Conservation (phyloP, 2,797 vertebrate species). For the Galaxias olidus region DNA sequence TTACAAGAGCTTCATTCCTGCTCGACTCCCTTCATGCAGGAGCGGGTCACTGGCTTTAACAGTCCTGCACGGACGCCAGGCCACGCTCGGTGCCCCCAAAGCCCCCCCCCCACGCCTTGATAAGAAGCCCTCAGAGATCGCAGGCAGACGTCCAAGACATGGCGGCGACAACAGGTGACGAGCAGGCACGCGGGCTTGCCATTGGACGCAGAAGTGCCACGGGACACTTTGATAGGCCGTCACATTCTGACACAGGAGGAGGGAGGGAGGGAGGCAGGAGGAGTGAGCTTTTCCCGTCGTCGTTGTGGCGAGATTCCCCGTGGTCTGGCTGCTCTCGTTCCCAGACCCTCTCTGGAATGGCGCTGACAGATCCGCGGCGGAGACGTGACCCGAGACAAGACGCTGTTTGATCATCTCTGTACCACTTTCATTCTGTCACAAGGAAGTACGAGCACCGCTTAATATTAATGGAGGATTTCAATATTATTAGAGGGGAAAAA, state of each 20-base stretch:
- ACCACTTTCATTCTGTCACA: conserved; percentile 78
- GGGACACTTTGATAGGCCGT: conserved; percentile 66
- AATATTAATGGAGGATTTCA: conserved; percentile 75
- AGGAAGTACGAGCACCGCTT: conserved; percentile 68
- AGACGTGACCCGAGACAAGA: conserved; percentile 77
- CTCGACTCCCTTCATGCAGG: conserved; percentile 43
- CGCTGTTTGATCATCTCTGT: conserved; percentile 74
- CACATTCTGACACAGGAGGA: conserved; percentile 62
- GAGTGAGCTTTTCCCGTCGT: conserved; percentile 63
- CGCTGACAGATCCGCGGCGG: conserved; percentile 69
- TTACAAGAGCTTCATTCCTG: conserved; percentile 33
- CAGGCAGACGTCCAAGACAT: conserved; percentile 50
- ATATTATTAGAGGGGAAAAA: conserved; percentile 72
- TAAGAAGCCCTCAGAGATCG: conserved; percentile 57
- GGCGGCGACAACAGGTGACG: conserved; percentile 72
- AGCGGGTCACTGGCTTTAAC: conserved; percentile 47
- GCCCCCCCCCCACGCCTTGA: conserved; percentile 28
- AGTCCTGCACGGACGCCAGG: conserved; percentile 40
- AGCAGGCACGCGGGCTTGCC: conserved; percentile 51
- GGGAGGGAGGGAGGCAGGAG: conserved; percentile 48
- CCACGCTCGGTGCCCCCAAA: conserved; percentile 46
- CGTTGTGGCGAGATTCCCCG: conserved; percentile 46
- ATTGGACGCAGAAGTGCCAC: conserved; percentile 63
- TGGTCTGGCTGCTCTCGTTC: conserved; percentile 52
- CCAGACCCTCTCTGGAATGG: conserved; percentile 61